A percentile compares a stretch with the other conserved stretches of the same genome.
phyloP scores from a whole-genome alignment of 2,888 invertebrate species.

The Oligia strigilis region DNA sequence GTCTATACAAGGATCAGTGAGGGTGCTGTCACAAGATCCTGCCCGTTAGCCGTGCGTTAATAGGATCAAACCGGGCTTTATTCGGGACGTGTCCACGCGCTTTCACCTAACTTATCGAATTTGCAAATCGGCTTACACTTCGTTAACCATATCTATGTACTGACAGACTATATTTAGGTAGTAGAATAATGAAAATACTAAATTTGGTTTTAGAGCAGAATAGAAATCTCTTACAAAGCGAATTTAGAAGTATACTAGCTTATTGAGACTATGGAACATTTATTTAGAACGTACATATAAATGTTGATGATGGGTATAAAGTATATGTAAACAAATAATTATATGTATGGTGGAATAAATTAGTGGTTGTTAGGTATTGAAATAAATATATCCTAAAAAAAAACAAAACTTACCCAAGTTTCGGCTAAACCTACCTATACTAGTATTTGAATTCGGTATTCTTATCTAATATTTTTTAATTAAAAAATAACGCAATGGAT shows the following conservation, averaged over 20 bases:
- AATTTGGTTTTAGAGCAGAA: not conserved
- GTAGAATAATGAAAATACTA: slow-evolving; percentile 7
- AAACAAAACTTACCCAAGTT: not conserved
- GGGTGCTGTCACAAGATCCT: slow-evolving; percentile 84
- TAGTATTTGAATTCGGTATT: not conserved
- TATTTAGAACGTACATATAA: not conserved
- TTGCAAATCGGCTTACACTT: slow-evolving; percentile 90
- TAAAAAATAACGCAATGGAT: not conserved
- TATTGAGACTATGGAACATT: not conserved
- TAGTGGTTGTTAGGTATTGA: no score
- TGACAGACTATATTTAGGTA: slow-evolving; percentile 43
- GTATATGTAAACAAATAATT: not conserved
- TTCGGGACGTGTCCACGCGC: slow-evolving; percentile 88
- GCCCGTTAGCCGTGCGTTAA: slow-evolving; percentile 88
- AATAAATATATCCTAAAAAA: not conserved
- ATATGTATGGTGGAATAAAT: not conserved
- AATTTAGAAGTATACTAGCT: not conserved
- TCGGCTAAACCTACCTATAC: not conserved
- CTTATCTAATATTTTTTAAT: not conserved
- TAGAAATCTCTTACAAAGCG: not conserved
- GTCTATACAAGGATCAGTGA: slow-evolving; percentile 80
- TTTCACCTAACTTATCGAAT: slow-evolving; percentile 90
- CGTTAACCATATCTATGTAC: slow-evolving; percentile 80
- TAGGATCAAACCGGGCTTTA: slow-evolving; percentile 90
- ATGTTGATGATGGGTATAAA: not conserved